Evolutionary conservation across 2,797 vertebrate genomes (phyloP).

Genomic region (Parauchenoglanis punctatus): DNA sequence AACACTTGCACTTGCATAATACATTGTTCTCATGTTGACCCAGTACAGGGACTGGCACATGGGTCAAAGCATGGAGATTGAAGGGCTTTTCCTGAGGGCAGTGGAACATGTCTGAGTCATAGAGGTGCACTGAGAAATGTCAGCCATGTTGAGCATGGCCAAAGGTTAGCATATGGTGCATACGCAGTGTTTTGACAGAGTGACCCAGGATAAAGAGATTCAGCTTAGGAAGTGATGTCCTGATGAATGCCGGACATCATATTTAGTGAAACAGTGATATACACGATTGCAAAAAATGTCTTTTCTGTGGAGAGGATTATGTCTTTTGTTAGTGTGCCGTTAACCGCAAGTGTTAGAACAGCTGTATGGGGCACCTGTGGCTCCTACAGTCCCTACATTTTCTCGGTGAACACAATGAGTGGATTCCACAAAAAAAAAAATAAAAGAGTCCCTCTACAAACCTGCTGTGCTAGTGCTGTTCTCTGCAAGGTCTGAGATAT

Average conservation of each 20-base stretch:
- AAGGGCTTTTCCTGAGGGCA: conserved; percentile 13
- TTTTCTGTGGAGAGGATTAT: not conserved
- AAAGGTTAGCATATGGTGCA: conserved; percentile 12
- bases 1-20: conserved; percentile 9
- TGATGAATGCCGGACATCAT: not conserved
- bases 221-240: not conserved
- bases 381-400: not conserved
- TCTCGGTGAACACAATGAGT: not conserved
- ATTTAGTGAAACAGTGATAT: not conserved
- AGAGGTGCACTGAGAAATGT: not conserved
- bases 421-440: not conserved
- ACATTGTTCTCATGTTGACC: conserved; percentile 19
- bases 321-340: not conserved
- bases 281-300: not conserved
- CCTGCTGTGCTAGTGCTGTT: conserved; percentile 18
- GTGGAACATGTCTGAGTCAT: conserved; percentile 2
- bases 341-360: not conserved
- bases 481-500: conserved; percentile 54
- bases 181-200: not conserved
- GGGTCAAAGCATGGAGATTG: not conserved
- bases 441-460: not conserved
- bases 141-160: not conserved
- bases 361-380: not conserved
- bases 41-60: not conserved
- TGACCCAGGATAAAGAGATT: not conserved